These are phyloP conservation scores for Craseonycteris thonglongyai DNA, from an alignment of 2,113 vertebrate genomes.

Conservation along the genomic window DNA sequence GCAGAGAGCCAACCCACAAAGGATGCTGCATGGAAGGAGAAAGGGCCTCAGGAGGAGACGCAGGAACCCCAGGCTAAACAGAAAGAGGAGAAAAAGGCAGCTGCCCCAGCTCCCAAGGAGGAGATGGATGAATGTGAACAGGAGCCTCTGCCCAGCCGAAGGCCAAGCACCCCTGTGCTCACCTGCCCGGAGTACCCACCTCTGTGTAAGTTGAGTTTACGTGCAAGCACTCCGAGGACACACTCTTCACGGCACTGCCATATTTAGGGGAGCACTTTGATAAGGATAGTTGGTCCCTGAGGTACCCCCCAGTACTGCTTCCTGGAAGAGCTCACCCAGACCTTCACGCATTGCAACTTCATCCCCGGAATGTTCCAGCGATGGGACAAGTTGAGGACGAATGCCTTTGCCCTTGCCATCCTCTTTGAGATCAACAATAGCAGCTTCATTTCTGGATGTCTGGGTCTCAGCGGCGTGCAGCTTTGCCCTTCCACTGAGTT, in stretches of 20 bases:
- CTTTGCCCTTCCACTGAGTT: conserved; percentile 88
- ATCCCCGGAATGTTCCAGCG: conserved; percentile 96
- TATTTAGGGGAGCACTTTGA: conserved; percentile 93
- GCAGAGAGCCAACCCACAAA: conserved; percentile 92
- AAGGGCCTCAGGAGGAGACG: conserved; percentile 82
- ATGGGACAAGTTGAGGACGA: conserved; percentile 91
- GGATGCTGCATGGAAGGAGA: conserved; percentile 90
- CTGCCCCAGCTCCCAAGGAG: conserved; percentile 78
- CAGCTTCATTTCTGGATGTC: conserved; percentile 89
- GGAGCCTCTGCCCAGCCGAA: conserved; percentile 88
- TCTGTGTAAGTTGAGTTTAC: conserved; percentile 93
- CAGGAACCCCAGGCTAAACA: conserved; percentile 84
- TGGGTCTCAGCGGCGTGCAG: conserved; percentile 92
- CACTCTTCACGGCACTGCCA: conserved; percentile 86
- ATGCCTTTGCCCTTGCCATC: conserved; percentile 89
- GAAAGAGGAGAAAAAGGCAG: conserved; percentile 87
- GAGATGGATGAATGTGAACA: conserved; percentile 91
- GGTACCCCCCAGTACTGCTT: conserved; percentile 89
- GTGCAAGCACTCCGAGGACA: conserved; percentile 93
- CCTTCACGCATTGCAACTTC: conserved; percentile 97
- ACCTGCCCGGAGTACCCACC: conserved; percentile 83
- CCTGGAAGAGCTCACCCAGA: conserved; percentile 85
- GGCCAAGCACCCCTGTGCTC: conserved; percentile 91
- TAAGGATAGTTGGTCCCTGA: conserved; percentile 90
- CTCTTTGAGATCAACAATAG: conserved; percentile 88